Conservation (phyloP, 2,888 invertebrate species). For the Heliconius aoede region DNA sequence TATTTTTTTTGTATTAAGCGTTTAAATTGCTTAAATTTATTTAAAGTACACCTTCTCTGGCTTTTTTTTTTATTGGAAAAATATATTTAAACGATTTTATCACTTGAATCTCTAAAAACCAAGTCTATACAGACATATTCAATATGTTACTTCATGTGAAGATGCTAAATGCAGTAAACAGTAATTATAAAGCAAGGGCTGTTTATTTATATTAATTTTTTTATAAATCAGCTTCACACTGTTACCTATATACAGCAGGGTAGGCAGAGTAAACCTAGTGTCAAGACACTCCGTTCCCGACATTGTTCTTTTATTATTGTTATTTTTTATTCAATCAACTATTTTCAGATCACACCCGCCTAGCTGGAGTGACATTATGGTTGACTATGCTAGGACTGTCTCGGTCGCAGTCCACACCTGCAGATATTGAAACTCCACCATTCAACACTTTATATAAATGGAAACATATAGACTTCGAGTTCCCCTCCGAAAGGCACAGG, state of each 20-base stretch:
- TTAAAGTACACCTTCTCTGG: background rate
- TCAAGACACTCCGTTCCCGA: no score
- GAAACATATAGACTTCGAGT: constrained; percentile 89
- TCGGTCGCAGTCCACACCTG: constrained; percentile 67
- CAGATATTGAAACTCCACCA: constrained; percentile 79
- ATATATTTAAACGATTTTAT: background rate
- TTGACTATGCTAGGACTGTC: constrained; percentile 78
- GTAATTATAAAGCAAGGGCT: no score
- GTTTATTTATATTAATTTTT: no score
- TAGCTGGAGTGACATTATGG: constrained; percentile 75
- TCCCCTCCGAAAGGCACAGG: constrained; percentile 83
- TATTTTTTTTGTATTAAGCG: background rate
- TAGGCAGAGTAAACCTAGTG: no score
- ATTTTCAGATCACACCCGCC: constrained; percentile 60
- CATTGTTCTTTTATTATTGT: background rate
- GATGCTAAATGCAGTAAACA: no score
- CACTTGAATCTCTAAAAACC: background rate
- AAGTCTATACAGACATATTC: background rate
- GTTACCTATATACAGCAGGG: no score
- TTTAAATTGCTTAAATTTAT: background rate
- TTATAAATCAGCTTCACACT: no score
- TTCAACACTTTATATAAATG: constrained; percentile 88
- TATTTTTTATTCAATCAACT: background rate
- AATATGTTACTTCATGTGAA: background rate
- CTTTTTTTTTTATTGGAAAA: background rate